Evolutionary conservation across 2,113 vertebrate species (phyloP), one percentile per base, ranked within the genome.

Genomic region (Pterophyllum scalare): DNA sequence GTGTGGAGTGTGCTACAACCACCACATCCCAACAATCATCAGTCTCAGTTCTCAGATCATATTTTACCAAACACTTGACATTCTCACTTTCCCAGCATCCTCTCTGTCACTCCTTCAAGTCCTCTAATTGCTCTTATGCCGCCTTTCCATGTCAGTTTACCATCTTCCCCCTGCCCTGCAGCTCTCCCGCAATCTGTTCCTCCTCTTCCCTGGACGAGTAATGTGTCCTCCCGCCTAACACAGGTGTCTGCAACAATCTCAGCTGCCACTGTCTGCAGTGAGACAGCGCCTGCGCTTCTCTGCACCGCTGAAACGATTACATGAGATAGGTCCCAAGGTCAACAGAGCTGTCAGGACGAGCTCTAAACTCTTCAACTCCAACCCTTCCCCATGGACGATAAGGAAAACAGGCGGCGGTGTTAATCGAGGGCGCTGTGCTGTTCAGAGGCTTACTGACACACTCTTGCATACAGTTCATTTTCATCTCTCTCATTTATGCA

Each of bases 261-360:
- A 57, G 83, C 86, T 58, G 46, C 87, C 75, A 1, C 72, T 46
- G 77, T 82, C 81, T 31, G 31, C 40, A 46, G 78, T 67, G 80
- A 59, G 57, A 43, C 7, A 7, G 26, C 2, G 35, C 46, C 52
- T 57, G 78, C 72, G 78, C 78, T 46, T 76, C 56, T 79, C 60
- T 17, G 40, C 57, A 43, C 26, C 3, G 6, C 8, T 31, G 58
- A 76, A 82, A 82, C 31, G 26, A 81, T 87, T 86, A 82, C 81
- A 85, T 26, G 65, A 46, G 81, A 89, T 46, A 90, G 83, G 84
- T 80, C 84, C 67, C 87, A 84, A 88, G 91, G 93, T 89, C 90
- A 89, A 81, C 81, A 58, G 86, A 88, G 84, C 88, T 91, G 83
- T 88, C 87, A 88, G 85, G 11, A 74, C 20, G 0, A 35, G 35